phyloP scores from a whole-genome alignment of 2,797 vertebrate genomes.

The Leptoclinus maculatus region DNA sequence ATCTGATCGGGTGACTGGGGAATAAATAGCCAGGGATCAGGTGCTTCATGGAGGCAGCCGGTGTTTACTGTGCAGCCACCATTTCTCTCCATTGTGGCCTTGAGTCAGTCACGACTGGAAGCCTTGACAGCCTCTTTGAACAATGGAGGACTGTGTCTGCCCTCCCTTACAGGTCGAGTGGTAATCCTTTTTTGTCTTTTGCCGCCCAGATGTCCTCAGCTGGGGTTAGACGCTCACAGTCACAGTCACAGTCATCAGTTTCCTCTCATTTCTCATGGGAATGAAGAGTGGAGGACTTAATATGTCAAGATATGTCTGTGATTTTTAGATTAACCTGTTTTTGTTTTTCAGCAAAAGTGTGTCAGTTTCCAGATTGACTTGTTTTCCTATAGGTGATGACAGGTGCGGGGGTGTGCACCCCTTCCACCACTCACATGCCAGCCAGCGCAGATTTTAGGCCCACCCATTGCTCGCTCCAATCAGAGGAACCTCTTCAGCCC shows the following conservation, averaged over 20 bases:
- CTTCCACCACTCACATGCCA: slow-evolving; percentile 58
- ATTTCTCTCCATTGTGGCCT: slow-evolving; percentile 8
- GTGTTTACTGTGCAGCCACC: slow-evolving; percentile 50
- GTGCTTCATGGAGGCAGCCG: slow-evolving; percentile 21
- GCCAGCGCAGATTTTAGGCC: slow-evolving; percentile 4
- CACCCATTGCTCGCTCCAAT: slow-evolving; percentile 21
- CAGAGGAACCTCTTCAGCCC: not conserved
- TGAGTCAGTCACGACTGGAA: not conserved
- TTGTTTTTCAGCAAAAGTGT: slow-evolving; percentile 3
- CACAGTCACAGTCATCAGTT: not conserved
- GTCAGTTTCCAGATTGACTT: slow-evolving; percentile 50
- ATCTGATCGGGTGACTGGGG: slow-evolving; percentile 34
- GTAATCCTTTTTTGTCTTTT: not conserved
- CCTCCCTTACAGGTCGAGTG: not conserved
- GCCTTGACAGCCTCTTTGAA: not conserved
- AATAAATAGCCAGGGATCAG: slow-evolving; percentile 73
- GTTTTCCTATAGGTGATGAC: slow-evolving; percentile 50
- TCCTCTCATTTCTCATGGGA: not conserved
- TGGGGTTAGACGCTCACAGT: not conserved
- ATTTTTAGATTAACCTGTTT: not conserved
- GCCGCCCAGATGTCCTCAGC: not conserved
- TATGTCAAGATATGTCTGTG: not conserved
- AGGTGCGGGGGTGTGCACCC: slow-evolving; percentile 54
- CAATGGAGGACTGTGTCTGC: not conserved
- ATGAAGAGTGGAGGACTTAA: not conserved